Evolutionary conservation across 2,113 vertebrate genomes (phyloP).

Genomic region (Onychostoma macrolepis): DNA sequence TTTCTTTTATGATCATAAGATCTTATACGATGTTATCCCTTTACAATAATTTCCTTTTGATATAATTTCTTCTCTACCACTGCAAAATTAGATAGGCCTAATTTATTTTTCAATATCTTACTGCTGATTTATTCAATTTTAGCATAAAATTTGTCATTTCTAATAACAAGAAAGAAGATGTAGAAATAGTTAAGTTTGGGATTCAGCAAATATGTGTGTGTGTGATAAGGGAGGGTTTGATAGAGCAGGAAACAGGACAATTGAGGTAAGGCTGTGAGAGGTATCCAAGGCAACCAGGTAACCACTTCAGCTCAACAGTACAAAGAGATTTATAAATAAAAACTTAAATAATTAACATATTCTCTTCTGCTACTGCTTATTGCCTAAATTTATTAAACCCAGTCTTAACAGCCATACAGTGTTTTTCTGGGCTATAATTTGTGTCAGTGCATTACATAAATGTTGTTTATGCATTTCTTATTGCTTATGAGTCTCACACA

Average conservation of each 20-base stretch:
- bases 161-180: conserved; percentile 22
- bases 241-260: conserved; percentile 44
- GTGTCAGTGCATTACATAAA: conserved; percentile 5
- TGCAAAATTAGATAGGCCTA: background rate
- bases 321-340: background rate
- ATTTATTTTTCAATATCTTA: background rate
- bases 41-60: background rate
- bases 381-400: background rate
- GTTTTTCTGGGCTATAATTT: background rate
- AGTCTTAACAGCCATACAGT: background rate
- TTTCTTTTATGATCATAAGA: background rate
- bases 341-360: background rate
- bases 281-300: conserved; percentile 35
- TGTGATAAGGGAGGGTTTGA: background rate
- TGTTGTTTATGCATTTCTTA: conserved; percentile 1
- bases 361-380: background rate
- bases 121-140: background rate
- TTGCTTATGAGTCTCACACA: background rate
- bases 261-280: conserved; percentile 33
- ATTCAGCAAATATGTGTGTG: background rate
- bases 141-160: background rate
- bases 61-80: background rate
- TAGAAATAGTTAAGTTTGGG: conserved; percentile 48
- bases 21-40: background rate
- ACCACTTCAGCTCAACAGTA: conserved; percentile 4